Evolutionary conservation across 2,888 invertebrate species (phyloP).

Genomic region (Allygus modestus): DNA sequence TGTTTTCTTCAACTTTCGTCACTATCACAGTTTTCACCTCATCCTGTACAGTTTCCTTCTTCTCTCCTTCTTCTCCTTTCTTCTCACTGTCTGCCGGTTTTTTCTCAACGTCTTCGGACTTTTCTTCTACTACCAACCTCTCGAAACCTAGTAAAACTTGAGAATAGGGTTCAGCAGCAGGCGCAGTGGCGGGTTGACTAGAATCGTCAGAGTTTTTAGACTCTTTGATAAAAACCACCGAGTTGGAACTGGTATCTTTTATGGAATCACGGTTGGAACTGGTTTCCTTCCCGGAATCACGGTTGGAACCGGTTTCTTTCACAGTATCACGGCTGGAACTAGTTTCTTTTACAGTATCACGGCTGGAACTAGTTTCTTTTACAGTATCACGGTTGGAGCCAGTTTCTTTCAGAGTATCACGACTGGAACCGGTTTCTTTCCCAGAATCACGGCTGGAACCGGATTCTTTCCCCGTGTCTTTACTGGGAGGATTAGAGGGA

Average conservation of each 20-base stretch:
- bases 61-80: slow-evolving; percentile 62
- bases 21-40: slow-evolving; percentile 70
- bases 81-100: slow-evolving; percentile 24
- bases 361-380: background rate
- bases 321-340: background rate
- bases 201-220: slow-evolving; percentile 10
- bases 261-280: background rate
- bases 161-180: background rate
- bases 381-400: background rate
- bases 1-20: slow-evolving; percentile 5
- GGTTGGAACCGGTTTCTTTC: slow-evolving; percentile 30
- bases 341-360: background rate
- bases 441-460: background rate
- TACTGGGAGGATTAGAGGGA: slow-evolving; percentile 72
- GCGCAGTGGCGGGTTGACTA: slow-evolving; percentile 19
- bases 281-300: slow-evolving; percentile 9
- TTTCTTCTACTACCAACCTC: slow-evolving; percentile 19
- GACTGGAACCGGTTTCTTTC: background rate
- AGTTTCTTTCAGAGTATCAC: background rate
- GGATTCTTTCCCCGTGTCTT: background rate
- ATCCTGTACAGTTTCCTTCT: slow-evolving; percentile 66
- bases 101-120: slow-evolving; percentile 17
- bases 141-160: slow-evolving; percentile 43
- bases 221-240: slow-evolving; percentile 4
- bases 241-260: too few species aligned